Conservation (phyloP, 2,797 vertebrate species). For the Hephaestus fuliginosus region DNA sequence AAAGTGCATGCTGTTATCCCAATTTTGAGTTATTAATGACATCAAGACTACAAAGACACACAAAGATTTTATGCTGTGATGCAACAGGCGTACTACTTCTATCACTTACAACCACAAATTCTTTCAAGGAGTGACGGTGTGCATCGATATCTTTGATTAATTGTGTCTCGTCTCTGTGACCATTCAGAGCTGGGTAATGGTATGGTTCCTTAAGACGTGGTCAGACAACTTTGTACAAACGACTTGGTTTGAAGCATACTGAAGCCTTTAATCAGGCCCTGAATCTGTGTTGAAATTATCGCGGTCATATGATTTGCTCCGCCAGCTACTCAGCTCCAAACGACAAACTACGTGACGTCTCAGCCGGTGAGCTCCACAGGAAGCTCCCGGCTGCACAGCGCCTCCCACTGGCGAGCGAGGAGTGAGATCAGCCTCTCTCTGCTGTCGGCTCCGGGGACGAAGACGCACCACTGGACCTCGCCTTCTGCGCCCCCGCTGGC, state of each 20-base stretch:
- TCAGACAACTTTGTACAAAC: background rate
- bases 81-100: background rate
- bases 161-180: background rate
- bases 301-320: background rate
- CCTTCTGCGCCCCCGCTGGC: constrained; percentile 73
- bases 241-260: constrained; percentile 5
- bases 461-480: constrained; percentile 96
- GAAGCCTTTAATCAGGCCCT: constrained; percentile 3
- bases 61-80: background rate
- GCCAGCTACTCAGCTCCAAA: background rate
- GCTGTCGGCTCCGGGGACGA: constrained; percentile 94
- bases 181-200: background rate
- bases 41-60: background rate
- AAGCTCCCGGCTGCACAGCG: constrained; percentile 94
- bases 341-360: constrained; percentile 16
- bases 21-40: background rate
- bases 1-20: background rate
- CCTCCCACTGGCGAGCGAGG: constrained; percentile 96
- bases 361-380: constrained; percentile 95
- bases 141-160: background rate
- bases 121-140: background rate
- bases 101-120: background rate
- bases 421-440: constrained; percentile 94
- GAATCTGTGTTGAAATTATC: background rate
- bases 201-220: background rate